Percentiles rank a stretch among this genome's conserved stretches.
These are phyloP conservation scores for Vireo griseus DNA, from an alignment of 2,797 vertebrate species.

Conservation along the genomic window DNA sequence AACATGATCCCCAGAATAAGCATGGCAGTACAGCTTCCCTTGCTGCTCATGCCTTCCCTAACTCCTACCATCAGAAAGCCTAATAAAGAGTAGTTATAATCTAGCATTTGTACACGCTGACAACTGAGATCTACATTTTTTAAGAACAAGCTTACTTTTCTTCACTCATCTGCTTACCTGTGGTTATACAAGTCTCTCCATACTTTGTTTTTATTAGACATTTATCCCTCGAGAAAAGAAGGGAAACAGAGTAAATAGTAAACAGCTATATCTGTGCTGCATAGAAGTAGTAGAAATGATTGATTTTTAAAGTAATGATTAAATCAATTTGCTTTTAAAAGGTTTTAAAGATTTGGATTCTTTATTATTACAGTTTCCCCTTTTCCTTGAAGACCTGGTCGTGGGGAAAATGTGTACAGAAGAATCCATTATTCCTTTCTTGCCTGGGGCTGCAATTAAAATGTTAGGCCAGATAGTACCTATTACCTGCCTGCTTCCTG, in stretches of 20 bases:
- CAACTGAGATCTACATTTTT: not conserved
- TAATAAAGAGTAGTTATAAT: not conserved
- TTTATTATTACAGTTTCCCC: not conserved
- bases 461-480: constrained; percentile 40
- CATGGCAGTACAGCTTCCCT: not conserved
- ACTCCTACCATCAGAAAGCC: not conserved
- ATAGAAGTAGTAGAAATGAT: not conserved
- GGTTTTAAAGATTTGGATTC: not conserved
- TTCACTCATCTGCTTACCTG: not conserved
- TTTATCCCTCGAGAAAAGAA: not conserved
- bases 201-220: not conserved
- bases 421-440: constrained; percentile 49
- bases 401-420: constrained; percentile 13
- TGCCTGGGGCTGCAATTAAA: constrained; percentile 61
- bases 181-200: not conserved
- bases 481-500: constrained; percentile 60
- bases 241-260: not conserved
- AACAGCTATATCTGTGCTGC: not conserved
- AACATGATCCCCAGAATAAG: rapidly evolving
- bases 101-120: not conserved
- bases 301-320: not conserved
- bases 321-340: constrained; percentile 2
- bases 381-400: constrained; percentile 14
- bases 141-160: not conserved
- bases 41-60: not conserved